Evolutionary conservation across 2,888 invertebrate species (phyloP).

Genomic region (Theodoxus fluviatilis): DNA sequence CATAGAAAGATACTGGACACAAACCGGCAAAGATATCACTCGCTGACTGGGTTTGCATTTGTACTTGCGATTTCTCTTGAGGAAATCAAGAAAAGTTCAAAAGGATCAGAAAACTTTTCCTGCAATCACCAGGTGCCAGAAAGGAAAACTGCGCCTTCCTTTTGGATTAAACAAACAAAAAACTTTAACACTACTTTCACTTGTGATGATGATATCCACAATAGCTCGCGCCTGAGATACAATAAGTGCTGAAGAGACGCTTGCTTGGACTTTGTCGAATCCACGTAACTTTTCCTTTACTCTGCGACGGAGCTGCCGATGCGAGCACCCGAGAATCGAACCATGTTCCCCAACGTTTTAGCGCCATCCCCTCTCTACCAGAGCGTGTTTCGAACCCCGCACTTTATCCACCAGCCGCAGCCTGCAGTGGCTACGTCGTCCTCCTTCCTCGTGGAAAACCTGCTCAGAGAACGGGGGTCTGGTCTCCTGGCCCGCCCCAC

Average conservation of each 20-base stretch:
- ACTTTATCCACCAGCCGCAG: conserved; percentile 40
- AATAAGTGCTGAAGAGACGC: neutral
- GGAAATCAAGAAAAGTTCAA: neutral
- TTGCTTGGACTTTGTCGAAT: neutral
- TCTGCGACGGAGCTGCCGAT: neutral
- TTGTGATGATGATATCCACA: neutral
- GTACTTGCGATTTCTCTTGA: neutral
- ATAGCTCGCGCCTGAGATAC: neutral
- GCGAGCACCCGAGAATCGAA: neutral
- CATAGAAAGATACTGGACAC: too few species aligned
- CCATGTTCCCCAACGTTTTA: conserved; percentile 57
- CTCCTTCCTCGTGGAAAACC: conserved; percentile 58
- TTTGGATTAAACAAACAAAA: neutral
- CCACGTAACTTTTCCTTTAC: neutral
- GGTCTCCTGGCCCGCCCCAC: conserved; percentile 22
- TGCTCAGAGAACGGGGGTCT: conserved; percentile 45
- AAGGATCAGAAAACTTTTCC: neutral
- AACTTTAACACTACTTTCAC: neutral
- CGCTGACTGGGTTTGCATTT: neutral
- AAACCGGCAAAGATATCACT: too few species aligned
- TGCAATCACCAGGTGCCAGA: neutral
- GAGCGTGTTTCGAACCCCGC: conserved; percentile 50
- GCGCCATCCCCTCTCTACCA: conserved; percentile 59
- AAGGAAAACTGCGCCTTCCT: neutral
- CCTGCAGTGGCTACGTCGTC: conserved; percentile 40